A percentile compares a stretch with the other conserved stretches of the same genome.
These are phyloP conservation scores for Manis pentadactyla DNA, from an alignment of 2,797 vertebrate species.

Conservation along the genomic window DNA sequence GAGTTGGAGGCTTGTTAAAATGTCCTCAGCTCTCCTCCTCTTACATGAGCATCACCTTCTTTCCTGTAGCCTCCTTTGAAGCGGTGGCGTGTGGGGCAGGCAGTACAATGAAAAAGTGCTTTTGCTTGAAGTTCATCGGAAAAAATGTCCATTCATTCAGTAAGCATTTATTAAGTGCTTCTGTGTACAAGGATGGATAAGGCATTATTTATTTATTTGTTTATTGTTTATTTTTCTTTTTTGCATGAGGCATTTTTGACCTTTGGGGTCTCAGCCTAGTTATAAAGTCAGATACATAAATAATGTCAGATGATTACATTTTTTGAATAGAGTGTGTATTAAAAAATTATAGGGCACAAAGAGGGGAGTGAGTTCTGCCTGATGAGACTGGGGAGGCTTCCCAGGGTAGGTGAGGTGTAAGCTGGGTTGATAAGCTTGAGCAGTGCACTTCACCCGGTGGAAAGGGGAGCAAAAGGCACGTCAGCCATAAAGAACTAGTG, in stretches of 20 bases:
- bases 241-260: not conserved
- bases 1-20: not conserved
- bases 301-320: not conserved
- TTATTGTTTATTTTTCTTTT: no score
- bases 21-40: not conserved
- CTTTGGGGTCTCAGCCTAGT: not conserved
- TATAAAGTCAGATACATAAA: not conserved
- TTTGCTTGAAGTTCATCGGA: not conserved
- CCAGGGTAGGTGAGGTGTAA: not conserved
- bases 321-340: not conserved
- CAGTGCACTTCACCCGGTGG: not conserved
- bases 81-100: not conserved
- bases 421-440: not conserved
- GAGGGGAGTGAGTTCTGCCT: not conserved
- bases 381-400: not conserved
- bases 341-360: not conserved
- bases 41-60: not conserved
- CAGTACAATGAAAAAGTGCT: not conserved
- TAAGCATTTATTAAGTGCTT: not conserved
- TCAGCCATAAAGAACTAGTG: not conserved
- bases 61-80: not conserved
- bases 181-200: not conserved
- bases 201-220: no score
- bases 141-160: constrained; percentile 36
- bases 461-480: not conserved